Base-by-base conservation (phyloP, 2,888 invertebrate species). In the Pegoplata infirma region DNA sequence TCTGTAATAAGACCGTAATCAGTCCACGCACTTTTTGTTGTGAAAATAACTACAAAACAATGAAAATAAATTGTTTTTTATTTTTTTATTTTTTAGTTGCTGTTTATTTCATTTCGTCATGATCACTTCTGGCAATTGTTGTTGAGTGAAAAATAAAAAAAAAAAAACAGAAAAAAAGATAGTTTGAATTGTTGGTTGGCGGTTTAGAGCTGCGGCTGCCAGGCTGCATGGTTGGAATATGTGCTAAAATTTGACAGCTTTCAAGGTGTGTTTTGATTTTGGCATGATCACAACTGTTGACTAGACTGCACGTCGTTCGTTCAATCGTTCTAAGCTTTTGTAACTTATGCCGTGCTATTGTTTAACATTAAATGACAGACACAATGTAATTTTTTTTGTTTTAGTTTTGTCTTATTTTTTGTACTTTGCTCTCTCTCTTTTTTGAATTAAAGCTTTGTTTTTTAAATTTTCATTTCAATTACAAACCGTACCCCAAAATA, bases 271-370 rank as follows among this genome's bases (percentile, higher is more conserved):
- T 82, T 82, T 69, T 58, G 55, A 74, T 76, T 75, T 72, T 80
- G 80, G 80, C 83, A 82, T 85, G 86, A 84, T 85, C 83, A 56
- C 69, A 75, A 75, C 64, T 59, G 61, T 51, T 82, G 81, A 80
- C 79, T 81, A 80, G 84, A 82, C 84, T 84, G 82, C 84, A 83
- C 85, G 86, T 83, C 83, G 77, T n/a, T n/a, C n/a, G n/a, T n/a
- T n/a, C n/a, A n/a, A n/a, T n/a, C n/a, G n/a, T 81, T 81, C 68
- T 75, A 72, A 58, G 63, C 63, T 67, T n/a, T 66, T 53, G 12
- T 44, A 66, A 36, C 36, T 64, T 53, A 67, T 21, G 58, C 64
- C 68, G 61, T 69, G 46, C 46, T 71, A 68, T 53, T 74, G 66
- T 59, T 75, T 55, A 49, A 21, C 16, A 53, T 69, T 44, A 55